Evolutionary conservation across 2,113 vertebrate genomes (phyloP).

Genomic region (Cryptoleucopteryx plumbea): DNA sequence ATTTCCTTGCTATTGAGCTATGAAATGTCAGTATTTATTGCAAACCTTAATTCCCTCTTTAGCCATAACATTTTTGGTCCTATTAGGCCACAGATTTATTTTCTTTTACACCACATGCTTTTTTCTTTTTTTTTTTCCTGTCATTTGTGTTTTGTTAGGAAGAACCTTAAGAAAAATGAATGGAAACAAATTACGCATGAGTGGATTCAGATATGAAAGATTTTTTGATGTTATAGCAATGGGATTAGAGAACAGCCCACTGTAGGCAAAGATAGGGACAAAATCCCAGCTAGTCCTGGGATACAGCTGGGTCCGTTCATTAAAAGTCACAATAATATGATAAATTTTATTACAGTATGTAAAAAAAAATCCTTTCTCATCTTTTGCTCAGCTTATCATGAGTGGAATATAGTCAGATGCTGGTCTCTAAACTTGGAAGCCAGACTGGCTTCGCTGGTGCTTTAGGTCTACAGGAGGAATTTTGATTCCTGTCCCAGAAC

Average conservation of each 20-base stretch:
- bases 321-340: neutral
- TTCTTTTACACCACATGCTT: neutral
- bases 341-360: neutral
- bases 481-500: neutral
- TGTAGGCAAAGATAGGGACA: neutral
- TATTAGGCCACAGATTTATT: neutral
- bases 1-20: conserved; percentile 37
- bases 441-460: neutral
- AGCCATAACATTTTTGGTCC: conserved; percentile 5
- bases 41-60: conserved; percentile 35
- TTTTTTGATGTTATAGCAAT: neutral
- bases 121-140: neutral
- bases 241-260: neutral
- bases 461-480: neutral
- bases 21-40: conserved; percentile 22
- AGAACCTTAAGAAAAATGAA: neutral
- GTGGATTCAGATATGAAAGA: neutral
- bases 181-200: neutral
- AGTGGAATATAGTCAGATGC: neutral
- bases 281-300: neutral
- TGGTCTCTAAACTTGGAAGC: neutral
- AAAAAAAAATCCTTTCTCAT: neutral
- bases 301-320: neutral
- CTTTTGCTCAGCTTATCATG: neutral
- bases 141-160: neutral